These are phyloP conservation scores for Lichenostomus cassidix DNA, from an alignment of 2,113 vertebrate genomes.

Conservation along the genomic window DNA sequence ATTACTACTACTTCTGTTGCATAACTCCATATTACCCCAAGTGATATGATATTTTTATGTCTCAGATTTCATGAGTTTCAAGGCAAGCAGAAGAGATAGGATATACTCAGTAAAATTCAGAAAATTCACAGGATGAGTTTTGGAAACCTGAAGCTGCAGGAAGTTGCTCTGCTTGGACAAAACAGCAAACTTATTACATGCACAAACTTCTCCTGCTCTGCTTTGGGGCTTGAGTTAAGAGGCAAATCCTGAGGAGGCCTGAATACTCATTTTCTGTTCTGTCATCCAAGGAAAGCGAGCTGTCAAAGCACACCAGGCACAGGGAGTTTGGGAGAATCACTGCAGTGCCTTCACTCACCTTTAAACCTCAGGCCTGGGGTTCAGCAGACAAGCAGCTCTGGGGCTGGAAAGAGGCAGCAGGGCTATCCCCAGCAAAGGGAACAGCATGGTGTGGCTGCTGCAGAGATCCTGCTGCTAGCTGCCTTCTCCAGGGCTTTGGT, in stretches of 20 bases:
- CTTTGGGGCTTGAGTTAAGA: background rate
- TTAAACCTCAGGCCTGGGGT: background rate
- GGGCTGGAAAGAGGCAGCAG: background rate
- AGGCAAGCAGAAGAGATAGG: background rate
- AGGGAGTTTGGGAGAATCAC: background rate
- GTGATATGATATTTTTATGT: background rate
- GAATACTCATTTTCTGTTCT: background rate
- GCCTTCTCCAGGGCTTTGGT: too few species aligned
- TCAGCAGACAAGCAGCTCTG: background rate
- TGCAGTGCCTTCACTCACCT: background rate
- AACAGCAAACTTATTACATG: background rate
- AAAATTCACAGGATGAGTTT: background rate
- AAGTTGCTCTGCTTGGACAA: background rate
- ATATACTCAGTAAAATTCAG: background rate
- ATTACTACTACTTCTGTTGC: background rate
- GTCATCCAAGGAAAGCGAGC: background rate
- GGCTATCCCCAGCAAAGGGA: background rate
- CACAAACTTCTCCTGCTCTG: background rate
- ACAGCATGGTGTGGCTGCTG: fast-evolving
- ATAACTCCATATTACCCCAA: background rate
- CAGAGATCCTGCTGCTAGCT: background rate
- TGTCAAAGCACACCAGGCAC: fast-evolving
- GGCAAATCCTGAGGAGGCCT: background rate
- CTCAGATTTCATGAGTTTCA: background rate
- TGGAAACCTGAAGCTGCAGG: background rate